These are phyloP conservation scores for Thinocorus orbignyianus DNA, from an alignment of 2,113 vertebrate genomes.

Conservation along the genomic window DNA sequence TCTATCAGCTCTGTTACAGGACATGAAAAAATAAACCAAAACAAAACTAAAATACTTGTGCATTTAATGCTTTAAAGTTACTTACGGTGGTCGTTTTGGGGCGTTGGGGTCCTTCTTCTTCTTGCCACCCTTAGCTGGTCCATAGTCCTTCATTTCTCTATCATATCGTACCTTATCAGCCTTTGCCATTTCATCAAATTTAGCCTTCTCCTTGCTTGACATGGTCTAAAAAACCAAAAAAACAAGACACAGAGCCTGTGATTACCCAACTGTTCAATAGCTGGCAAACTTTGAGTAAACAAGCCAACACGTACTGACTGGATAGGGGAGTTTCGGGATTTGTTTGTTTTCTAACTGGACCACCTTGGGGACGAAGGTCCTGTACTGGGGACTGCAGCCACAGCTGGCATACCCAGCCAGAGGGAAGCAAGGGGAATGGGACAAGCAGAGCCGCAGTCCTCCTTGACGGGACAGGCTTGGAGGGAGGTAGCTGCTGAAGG, in stretches of 20 bases:
- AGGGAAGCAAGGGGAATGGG: background rate
- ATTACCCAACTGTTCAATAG: slow-evolving; percentile 31
- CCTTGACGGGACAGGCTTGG: background rate
- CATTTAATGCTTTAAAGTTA: background rate
- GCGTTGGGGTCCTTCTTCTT: slow-evolving; percentile 91
- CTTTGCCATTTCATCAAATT: slow-evolving; percentile 90
- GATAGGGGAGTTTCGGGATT: background rate
- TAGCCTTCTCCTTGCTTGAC: slow-evolving; percentile 87
- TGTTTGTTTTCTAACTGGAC: slow-evolving; percentile 41
- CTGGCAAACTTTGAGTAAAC: slow-evolving; percentile 38
- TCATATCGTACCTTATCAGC: slow-evolving; percentile 89
- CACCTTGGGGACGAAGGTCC: slow-evolving; percentile 18
- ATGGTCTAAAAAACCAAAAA: slow-evolving; percentile 76
- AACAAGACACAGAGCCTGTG: background rate
- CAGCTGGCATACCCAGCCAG: background rate
- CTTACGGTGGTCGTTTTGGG: slow-evolving; percentile 88
- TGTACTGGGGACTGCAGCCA: background rate
- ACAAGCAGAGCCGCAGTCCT: background rate
- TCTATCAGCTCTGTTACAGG: background rate
- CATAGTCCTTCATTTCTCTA: slow-evolving; percentile 88
- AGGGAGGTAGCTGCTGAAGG: background rate
- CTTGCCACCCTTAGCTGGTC: slow-evolving; percentile 83
- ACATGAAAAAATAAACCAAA: background rate
- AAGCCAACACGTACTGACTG: background rate
- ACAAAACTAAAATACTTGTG: background rate